Evolutionary conservation across 1,140 invertebrate genomes (phyloP).

Genomic region (Cyphomyrmex costatus): DNA sequence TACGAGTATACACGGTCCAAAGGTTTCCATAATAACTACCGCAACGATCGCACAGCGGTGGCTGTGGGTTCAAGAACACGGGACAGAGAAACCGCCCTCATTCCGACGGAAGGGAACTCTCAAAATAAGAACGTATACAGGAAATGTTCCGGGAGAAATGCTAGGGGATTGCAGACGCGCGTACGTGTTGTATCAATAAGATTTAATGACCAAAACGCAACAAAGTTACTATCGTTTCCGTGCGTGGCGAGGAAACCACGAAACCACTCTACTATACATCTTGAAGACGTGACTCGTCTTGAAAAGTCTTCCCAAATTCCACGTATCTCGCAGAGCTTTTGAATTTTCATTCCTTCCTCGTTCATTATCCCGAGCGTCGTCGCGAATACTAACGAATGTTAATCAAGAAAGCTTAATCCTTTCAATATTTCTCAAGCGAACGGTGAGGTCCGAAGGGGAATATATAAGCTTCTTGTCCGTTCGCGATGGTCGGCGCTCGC

Average conservation of each 20-base stretch:
- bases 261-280: not conserved
- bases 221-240: not conserved
- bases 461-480: constrained; percentile 1
- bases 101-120: not conserved
- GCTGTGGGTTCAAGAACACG: constrained; percentile 4
- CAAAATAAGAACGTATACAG: constrained; percentile 47
- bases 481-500: constrained; percentile 14
- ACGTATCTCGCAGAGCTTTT: constrained; percentile 30
- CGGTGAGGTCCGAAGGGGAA: constrained; percentile 6
- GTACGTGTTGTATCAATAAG: constrained; percentile 32
- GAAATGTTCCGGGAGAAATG: constrained; percentile 32
- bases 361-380: constrained; percentile 35
- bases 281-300: not conserved
- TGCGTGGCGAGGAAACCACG: not conserved
- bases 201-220: constrained; percentile 32
- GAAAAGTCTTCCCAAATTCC: not conserved
- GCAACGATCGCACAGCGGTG: constrained; percentile 35
- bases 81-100: constrained; percentile 3
- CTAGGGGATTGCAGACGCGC: not conserved
- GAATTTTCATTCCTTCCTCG: constrained; percentile 29
- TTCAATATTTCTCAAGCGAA: constrained; percentile 39
- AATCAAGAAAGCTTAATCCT: constrained; percentile 51
- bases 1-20: constrained; percentile 54
- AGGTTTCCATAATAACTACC: constrained; percentile 62
- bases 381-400: constrained; percentile 50